Evolutionary conservation across 2,888 invertebrate genomes (phyloP).

Genomic region (Acrobasis consociella): DNA sequence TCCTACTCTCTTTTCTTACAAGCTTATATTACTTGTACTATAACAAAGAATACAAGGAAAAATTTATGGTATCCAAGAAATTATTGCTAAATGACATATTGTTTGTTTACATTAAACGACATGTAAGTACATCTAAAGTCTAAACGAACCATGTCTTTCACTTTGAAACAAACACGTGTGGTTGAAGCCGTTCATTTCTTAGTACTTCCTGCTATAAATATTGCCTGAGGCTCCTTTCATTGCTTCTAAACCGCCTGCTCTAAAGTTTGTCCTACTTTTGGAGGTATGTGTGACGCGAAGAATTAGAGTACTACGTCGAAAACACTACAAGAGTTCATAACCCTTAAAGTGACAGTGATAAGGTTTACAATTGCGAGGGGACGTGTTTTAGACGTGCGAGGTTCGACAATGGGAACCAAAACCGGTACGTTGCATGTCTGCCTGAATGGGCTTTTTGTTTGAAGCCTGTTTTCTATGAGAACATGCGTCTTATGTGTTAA

Average conservation of each 20-base stretch:
- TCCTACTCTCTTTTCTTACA: too few relatives aligned
- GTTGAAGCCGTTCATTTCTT: not conserved
- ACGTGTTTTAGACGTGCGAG: not conserved
- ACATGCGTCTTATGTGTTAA: conserved; percentile 23
- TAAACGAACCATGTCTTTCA: not conserved
- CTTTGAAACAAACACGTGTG: not conserved
- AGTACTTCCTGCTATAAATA: not conserved
- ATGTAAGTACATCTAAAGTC: not conserved
- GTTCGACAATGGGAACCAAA: conserved; percentile 17
- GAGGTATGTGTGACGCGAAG: conserved; percentile 11
- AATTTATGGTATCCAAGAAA: not conserved
- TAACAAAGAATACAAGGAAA: too few relatives aligned
- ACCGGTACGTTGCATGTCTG: conserved; percentile 18
- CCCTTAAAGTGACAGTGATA: not conserved
- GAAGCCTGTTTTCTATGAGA: conserved; percentile 17
- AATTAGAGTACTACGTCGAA: conserved; percentile 11
- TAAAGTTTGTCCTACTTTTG: conserved; percentile 20
- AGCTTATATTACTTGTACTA: too few relatives aligned
- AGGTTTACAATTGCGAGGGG: not conserved
- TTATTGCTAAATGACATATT: not conserved
- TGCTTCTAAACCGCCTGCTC: conserved; percentile 1
- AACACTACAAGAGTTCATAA: not conserved
- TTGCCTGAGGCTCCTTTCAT: conserved; percentile 23
- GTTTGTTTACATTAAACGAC: conserved; percentile 4
- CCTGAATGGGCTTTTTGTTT: conserved; percentile 14